Evolutionary conservation across 92 coral and sea anemone species (phyloP).

Genomic region (Zoanthus sociatus): DNA sequence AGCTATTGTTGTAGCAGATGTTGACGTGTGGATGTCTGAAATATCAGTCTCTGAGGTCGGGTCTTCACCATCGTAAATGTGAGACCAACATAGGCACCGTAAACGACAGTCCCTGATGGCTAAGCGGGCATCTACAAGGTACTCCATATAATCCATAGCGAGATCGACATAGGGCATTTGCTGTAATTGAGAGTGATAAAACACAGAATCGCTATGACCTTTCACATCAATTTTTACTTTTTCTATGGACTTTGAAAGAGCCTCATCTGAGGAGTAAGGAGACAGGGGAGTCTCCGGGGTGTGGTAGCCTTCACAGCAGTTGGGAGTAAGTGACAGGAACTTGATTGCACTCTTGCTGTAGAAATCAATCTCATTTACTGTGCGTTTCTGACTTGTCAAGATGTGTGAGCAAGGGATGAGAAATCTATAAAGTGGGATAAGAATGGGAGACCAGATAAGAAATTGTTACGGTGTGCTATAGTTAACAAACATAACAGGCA

Average conservation of each 20-base stretch:
- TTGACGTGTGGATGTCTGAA: slow-evolving; percentile 51
- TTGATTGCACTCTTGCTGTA: slow-evolving; percentile 98
- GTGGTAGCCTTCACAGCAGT: slow-evolving; percentile 77
- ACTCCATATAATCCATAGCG: slow-evolving; percentile 89
- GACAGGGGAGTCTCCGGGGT: slow-evolving; percentile 63
- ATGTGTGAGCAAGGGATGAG: slow-evolving; percentile 95
- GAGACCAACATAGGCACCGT: slow-evolving; percentile 95
- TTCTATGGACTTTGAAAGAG: slow-evolving; percentile 58
- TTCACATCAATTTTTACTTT: slow-evolving; percentile 81
- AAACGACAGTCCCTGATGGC: slow-evolving; percentile 80
- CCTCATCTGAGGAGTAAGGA: slow-evolving; percentile 76
- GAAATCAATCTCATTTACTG: slow-evolving; percentile 91
- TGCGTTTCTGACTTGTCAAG: slow-evolving; percentile 91
- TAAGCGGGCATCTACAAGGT: slow-evolving; percentile 88
- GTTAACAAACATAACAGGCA: too few relatives aligned
- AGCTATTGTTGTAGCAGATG: slow-evolving; percentile 17
- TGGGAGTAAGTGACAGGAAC: slow-evolving; percentile 91
- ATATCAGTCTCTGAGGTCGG: slow-evolving; percentile 62
- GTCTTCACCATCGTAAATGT: slow-evolving; percentile 91
- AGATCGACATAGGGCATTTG: slow-evolving; percentile 55
- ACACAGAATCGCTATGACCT: slow-evolving; percentile 72
- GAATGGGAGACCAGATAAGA: neutral
- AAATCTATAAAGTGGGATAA: slow-evolving; percentile 63
- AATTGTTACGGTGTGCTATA: too few relatives aligned
- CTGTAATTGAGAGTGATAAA: slow-evolving; percentile 66